Percentiles rank a stretch among this genome's conserved stretches.
Evolutionary conservation across 2,797 vertebrate species (phyloP).

Genomic region (Lateolabrax maculatus): DNA sequence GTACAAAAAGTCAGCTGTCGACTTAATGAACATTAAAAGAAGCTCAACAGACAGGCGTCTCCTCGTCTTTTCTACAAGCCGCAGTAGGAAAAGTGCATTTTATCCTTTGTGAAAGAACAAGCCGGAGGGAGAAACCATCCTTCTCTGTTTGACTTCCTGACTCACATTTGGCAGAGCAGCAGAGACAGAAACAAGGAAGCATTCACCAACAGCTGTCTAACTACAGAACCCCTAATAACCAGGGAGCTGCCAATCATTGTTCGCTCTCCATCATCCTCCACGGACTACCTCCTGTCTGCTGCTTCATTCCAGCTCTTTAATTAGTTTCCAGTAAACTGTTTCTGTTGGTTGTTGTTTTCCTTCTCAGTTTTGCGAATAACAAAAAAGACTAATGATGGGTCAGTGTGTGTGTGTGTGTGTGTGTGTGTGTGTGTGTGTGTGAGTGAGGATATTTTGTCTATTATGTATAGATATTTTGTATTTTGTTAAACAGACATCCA

Average conservation of each 20-base stretch:
- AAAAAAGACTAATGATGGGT: slow-evolving; percentile 4
- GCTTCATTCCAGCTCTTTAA: slow-evolving; percentile 27
- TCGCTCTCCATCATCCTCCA: slow-evolving; percentile 2
- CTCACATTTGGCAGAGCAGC: slow-evolving; percentile 33
- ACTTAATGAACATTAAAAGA: too few species aligned
- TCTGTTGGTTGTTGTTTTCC: slow-evolving; percentile 11
- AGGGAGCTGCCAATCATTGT: slow-evolving; percentile 40
- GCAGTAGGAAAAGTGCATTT: slow-evolving; percentile 18
- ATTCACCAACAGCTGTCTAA: slow-evolving; percentile 40
- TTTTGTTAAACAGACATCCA: too few species aligned
- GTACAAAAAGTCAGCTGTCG: too few species aligned
- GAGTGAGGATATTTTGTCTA: not conserved
- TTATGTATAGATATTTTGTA: too few species aligned
- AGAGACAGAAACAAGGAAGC: slow-evolving; percentile 28
- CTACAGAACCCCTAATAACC: slow-evolving; percentile 43
- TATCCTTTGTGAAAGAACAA: slow-evolving; percentile 9
- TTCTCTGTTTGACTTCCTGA: slow-evolving; percentile 36
- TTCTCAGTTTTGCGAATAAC: not conserved
- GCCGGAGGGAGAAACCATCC: slow-evolving; percentile 8
- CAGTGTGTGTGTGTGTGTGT: slow-evolving; percentile 2
- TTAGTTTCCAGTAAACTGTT: slow-evolving; percentile 31
- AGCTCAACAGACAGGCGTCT: too few species aligned
- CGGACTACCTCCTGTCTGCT: not conserved
- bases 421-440: not conserved
- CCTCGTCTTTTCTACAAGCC: not conserved